Evolutionary conservation across 2,888 invertebrate genomes (phyloP), one percentile per base, ranked within the genome.

Genomic region (Scaptomyza polygonia): DNA sequence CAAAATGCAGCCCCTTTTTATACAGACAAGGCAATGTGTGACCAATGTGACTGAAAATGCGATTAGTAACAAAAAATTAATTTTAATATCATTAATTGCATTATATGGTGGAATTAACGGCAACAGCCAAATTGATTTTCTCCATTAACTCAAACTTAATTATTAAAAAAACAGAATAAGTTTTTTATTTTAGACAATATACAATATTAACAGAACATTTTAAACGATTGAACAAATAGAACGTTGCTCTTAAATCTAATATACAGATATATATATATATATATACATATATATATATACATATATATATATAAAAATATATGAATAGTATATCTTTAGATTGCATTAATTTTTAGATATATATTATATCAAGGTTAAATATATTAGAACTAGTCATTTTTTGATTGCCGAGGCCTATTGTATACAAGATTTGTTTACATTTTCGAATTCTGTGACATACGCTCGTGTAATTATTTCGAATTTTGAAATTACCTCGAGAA

Each of bases 391-490:
- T 18, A 58, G 47, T 49, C 42, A 34, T 39, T 44, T 34, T 72
- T 68, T 44, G 21, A 58, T 51, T 30, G 58, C 49, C 62, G 42
- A 42, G 54, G 59, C 45, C 66, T 67, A 76, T 55, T 51, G 65
- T 69, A 21, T 55, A 48, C 44, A 57, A 53, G 52, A 64, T 74
- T 77, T 62, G 72, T 68, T 78, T 73, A 80, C 79, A 85, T 71
- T 69, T 40, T 11, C 40, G 45, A 56, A 75, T 62, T 62, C 67
- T 70, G 66, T 79, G 87, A 68, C 78, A 77, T 16, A 65, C 61
- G 72, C 42, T 68, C 67, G 61, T 77, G 74, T 86, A 77, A 86
- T 75, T 85, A 78, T 88, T 88, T 75, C 83, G 77, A 86, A 82
- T 75, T 83, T 79, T 70, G 70, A 77, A 88, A 75, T 80, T 77